Base-by-base conservation (phyloP, 2,888 invertebrate species). In the Caenorhabditis afra region DNA sequence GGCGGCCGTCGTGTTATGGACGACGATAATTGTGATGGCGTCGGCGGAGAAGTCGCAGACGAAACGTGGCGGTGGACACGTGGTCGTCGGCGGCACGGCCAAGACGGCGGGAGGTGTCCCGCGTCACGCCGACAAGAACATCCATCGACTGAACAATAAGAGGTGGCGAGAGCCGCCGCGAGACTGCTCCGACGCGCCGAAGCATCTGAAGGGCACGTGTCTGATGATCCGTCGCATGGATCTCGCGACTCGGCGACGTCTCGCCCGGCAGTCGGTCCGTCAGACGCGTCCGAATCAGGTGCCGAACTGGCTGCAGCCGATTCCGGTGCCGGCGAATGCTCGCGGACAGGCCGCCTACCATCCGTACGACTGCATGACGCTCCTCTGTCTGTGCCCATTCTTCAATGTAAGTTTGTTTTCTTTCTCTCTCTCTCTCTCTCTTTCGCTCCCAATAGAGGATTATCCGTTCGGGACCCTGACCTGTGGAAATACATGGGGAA, bases 331-430 rank as follows among this genome's bases (percentile, higher is more conserved):
- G 14, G 68, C 81, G 2, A 85, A 87, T 67, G 82, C 87, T 35
- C 81, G 89, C 39, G 89, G 89, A n/a, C 89, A 89, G 67, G 77
- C 85, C 23, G 89, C 89, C 23, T 86, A 85, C 53, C 86, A 90
- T 77, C 89, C 89, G 20, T 89, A 88, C 73, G 89, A 89, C 75
- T 89, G 89, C 77, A 89, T 89, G 89, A 89, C 89, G 14, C 82
- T 90, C n/a, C 77, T 83, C 71, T 89, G 89, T 52, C 77, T 89
- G 16, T 89, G 89, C 59, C 89, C 89, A 7, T 89, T 88, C 81
- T 90, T 89, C 83, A 77, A 81, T 55, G 88, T 87, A 16, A 78
- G 78, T 78, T 58, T n/a, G n/a, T n/a, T n/a, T n/a, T n/a, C n/a
- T n/a, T n/a, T n/a, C n/a, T n/a, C n/a, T n/a, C n/a, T n/a, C n/a